Base-by-base conservation (phyloP, 2,113 vertebrate genomes). In the Ochotona princeps region DNA sequence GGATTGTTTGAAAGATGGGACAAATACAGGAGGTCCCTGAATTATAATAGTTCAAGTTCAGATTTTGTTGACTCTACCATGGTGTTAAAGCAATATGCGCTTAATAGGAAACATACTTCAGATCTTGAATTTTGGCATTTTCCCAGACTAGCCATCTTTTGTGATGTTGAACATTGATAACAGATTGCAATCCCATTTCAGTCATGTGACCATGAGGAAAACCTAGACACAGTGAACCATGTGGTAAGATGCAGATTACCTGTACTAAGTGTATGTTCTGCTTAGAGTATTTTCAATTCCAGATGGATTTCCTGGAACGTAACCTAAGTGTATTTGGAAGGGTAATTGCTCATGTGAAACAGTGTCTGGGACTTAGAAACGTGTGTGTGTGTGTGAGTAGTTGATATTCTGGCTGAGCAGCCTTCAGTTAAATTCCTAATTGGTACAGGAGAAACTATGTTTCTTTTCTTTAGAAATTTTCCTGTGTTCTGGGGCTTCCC, bases 401-500 rank as follows among this genome's bases (percentile, higher is more conserved):
- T 79, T 17, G 3, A 25, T 44, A 7, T 6, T 85, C 9, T 32
- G 5, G 35, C 73, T 15, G 35, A 74, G 15, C 2, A 94, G 7
- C 6, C 28, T 54, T 25, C 65, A 70, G 51, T 87, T 86, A 25
- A 63, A 51, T 89, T 75, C 25, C 38, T 49, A 20, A 2, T 83
- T 80, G 57, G 32, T 81, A 83, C 8, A n/a, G 47, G 35, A 82
- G 44, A 87, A 81, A 76, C 35, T 44, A 44, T n/a, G 7, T 74
- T 87, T 83, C 35, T 83, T 94, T 69, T 44, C 70, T 88, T 54
- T 78, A 79, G 60, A 90, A 72, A 21, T 35, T 21, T 14, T 35
- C 38, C 17, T n/a, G 10, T 32, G 21, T 69, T 69, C 83, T 18
- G 12, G 20, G n/a, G 25, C 13, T 26, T 38, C 78, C 1, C 32